phyloP scores from a whole-genome alignment of 1,140 invertebrate species.

The Cydia pomonella region DNA sequence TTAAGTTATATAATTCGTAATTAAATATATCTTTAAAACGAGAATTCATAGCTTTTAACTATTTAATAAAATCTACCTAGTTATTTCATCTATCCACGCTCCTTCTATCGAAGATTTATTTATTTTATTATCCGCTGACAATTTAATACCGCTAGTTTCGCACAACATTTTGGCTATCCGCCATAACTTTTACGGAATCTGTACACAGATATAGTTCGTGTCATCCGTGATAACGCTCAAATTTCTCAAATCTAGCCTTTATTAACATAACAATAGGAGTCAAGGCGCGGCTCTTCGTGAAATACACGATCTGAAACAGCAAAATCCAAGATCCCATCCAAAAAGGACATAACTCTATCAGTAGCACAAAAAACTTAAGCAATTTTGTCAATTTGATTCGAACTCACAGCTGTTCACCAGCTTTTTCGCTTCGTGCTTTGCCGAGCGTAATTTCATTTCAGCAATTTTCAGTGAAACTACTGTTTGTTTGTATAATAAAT shows the following conservation, averaged over 20 bases:
- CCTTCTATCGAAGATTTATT: not conserved
- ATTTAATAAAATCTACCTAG: no score
- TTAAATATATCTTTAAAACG: no score
- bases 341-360: not conserved
- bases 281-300: no score
- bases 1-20: no score
- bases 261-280: no score
- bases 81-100: no score
- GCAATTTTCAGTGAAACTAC: conserved; percentile 9
- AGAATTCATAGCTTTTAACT: no score
- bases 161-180: not conserved
- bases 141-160: not conserved
- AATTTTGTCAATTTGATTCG: not conserved
- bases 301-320: no score
- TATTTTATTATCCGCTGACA: not conserved
- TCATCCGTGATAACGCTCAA: no score
- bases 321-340: not conserved
- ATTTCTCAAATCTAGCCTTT: no score
- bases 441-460: conserved; percentile 12
- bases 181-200: not conserved
- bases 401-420: not conserved
- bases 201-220: not conserved
- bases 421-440: conserved; percentile 7
- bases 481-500: conserved; percentile 11
- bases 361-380: not conserved